Base-by-base conservation (phyloP, 2,797 vertebrate genomes). In the Alectoris magna region DNA sequence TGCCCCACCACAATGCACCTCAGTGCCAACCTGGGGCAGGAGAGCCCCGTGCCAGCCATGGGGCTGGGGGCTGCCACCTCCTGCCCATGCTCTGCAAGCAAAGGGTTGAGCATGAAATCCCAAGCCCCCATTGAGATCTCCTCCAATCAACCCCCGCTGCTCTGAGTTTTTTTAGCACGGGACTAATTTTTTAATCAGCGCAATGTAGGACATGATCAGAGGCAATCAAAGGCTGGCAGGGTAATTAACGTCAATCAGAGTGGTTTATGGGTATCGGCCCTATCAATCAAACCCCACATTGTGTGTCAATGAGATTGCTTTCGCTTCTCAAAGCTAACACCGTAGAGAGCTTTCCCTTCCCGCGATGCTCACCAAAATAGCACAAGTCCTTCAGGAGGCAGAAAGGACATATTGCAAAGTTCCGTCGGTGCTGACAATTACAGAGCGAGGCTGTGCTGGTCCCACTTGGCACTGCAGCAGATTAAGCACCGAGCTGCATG, bases 171-270 rank as follows among this genome's bases (percentile, higher is more conserved):
- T 76, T 56, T 27, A 64, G 13, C 31, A 56, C 16, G 21, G 76
- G 70, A 51, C 55, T 90, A 59, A 70, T 93, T 88, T 92, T 90
- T 90, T 84, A 94, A 95, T 95, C 86, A 93, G 90, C 87, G 66
- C 24, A 38, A 94, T 90, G 74, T 90, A 88, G 81, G 85, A 93
- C 93, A 96, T 5, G 74, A 95, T 94, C 93, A 96, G 81, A 67
- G 88, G 81, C 86, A 87, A 94, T 93, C 96, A 93, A 74, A 93
- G 41, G 48, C 90, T 93, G 88, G 38, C 49, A 88, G 74, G 13
- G 60, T 90, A 93, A 94, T 96, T 88, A 94, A 70, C 90, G 90
- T 93, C 96, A 93, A 82, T 95, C 91, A 88, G 88, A 31, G 17
- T 14, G 11, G 76, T 95, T 94, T 80, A 84, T 26, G 59, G 87